Evolutionary conservation across 2,888 invertebrate species (phyloP).

Genomic region (Eupeodes luniger): DNA sequence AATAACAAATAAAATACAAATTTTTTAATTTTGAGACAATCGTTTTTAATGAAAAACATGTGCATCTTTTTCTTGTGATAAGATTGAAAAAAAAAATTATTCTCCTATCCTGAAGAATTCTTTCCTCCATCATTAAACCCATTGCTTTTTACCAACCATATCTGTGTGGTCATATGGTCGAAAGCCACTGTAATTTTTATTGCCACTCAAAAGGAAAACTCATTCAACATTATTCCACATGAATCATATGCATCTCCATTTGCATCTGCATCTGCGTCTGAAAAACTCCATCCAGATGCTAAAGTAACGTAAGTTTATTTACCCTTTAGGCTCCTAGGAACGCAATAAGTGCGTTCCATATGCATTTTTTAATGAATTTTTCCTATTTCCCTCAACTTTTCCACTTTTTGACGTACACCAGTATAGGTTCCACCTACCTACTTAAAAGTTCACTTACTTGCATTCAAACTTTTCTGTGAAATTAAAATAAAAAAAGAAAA

Average conservation of each 20-base stretch:
- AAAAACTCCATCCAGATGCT: background rate
- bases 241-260: background rate
- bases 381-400: slow-evolving; percentile 2
- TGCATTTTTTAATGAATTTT: slow-evolving; percentile 39
- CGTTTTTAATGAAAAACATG: no score
- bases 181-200: slow-evolving; percentile 32
- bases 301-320: slow-evolving; percentile 24
- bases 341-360: slow-evolving; percentile 32
- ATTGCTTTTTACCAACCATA: background rate
- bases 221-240: background rate
- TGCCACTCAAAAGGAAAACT: slow-evolving; percentile 17
- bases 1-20: no score
- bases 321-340: slow-evolving; percentile 9
- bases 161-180: background rate
- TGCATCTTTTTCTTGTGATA: no score
- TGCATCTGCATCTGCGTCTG: background rate
- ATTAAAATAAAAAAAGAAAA: slow-evolving; percentile 37
- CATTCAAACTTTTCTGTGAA: slow-evolving; percentile 33
- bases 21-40: no score
- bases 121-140: background rate
- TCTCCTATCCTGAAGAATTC: background rate
- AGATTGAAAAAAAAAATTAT: background rate
- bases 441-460: slow-evolving; percentile 41
- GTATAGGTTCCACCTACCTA: background rate
- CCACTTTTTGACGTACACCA: background rate